Conservation (phyloP, 2,113 vertebrate genomes). For the Archilochus colubris region DNA sequence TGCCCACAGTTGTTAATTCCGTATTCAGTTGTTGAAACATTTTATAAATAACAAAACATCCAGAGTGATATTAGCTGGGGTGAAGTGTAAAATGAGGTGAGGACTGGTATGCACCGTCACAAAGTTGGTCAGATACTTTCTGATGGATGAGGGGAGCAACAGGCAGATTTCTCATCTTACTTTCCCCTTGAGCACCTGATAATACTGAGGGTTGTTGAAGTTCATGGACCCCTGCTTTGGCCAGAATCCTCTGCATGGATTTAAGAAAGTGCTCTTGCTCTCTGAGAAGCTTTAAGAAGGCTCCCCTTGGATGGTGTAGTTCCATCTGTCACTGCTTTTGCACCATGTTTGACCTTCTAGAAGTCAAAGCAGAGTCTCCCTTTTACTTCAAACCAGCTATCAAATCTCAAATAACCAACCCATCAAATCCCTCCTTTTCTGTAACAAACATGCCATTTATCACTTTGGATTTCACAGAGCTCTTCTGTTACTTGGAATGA, state of each 20-base stretch:
- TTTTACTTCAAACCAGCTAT: neutral
- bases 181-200: neutral
- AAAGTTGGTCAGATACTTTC: neutral
- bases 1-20: neutral
- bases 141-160: neutral
- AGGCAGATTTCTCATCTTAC: neutral
- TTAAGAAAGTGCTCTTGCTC: neutral
- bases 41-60: neutral
- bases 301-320: neutral
- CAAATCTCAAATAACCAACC: neutral
- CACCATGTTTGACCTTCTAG: neutral
- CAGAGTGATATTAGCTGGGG: neutral
- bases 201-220: neutral
- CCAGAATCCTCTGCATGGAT: neutral
- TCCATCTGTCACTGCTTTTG: neutral
- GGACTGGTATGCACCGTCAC: neutral
- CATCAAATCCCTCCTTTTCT: neutral
- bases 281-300: neutral
- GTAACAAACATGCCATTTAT: neutral
- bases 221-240: fast-evolving
- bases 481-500: neutral
- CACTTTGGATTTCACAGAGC: neutral
- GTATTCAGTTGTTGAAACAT: neutral
- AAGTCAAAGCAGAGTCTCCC: neutral
- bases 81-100: neutral